Evolutionary conservation across 2,797 vertebrate genomes (phyloP).

Genomic region (Falco concolor): DNA sequence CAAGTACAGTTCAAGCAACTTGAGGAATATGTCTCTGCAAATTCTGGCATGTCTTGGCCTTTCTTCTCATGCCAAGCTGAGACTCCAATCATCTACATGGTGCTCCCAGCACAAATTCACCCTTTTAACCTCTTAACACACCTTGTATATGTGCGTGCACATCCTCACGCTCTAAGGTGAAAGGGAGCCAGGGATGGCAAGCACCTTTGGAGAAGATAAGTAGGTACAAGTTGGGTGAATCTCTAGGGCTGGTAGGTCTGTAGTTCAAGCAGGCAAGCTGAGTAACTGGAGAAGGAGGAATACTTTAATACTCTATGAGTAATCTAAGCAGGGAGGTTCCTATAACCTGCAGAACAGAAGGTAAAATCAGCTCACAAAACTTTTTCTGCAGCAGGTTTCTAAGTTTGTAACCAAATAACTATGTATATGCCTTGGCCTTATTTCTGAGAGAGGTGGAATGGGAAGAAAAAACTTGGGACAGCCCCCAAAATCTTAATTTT

Average conservation of each 20-base stretch:
- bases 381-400: neutral
- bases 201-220: neutral
- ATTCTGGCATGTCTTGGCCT: conserved; percentile 50
- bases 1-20: conserved; percentile 2
- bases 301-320: neutral
- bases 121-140: conserved; percentile 45
- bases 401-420: neutral
- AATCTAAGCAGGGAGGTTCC: neutral
- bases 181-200: conserved; percentile 7
- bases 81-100: conserved; percentile 1
- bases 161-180: conserved; percentile 17
- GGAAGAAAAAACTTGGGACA: neutral
- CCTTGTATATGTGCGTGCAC: conserved; percentile 31
- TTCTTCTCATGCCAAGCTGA: conserved; percentile 60
- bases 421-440: neutral
- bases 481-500: neutral
- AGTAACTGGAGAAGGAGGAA: neutral
- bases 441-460: neutral
- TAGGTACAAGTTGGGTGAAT: neutral
- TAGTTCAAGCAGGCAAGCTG: neutral
- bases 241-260: neutral
- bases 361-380: neutral
- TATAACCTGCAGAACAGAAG: neutral
- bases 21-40: conserved; percentile 41
- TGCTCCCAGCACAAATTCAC: conserved; percentile 46